Conservation (phyloP, 2,113 vertebrate species). For the Sebastes schlegelii region DNA sequence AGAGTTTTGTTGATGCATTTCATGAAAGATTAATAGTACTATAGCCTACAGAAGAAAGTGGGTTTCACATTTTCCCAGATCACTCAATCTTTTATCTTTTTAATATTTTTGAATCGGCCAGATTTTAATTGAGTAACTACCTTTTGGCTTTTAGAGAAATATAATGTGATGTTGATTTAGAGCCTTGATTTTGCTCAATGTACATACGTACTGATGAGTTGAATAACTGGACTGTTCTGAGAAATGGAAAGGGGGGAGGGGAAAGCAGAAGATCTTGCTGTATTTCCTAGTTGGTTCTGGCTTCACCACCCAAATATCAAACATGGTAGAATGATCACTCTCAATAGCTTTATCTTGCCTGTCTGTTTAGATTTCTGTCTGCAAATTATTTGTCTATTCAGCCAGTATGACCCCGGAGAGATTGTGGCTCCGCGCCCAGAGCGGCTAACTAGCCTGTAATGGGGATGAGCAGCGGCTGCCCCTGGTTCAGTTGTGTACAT, state of each 20-base stretch:
- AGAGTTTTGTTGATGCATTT: not conserved
- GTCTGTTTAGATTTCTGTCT: slow-evolving; percentile 74
- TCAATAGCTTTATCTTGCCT: slow-evolving; percentile 70
- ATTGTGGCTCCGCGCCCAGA: slow-evolving; percentile 52
- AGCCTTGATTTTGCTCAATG: not conserved
- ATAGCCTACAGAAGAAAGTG: not conserved
- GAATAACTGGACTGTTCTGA: not conserved
- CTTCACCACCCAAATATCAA: slow-evolving; percentile 41
- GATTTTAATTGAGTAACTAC: not conserved
- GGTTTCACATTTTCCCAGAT: not conserved
- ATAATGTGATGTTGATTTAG: not conserved
- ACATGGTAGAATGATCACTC: slow-evolving; percentile 64
- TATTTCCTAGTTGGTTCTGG: slow-evolving; percentile 21
- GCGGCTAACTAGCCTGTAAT: slow-evolving; percentile 12
- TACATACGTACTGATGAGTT: not conserved
- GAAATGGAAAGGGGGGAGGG: not conserved
- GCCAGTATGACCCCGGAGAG: slow-evolving; percentile 7
- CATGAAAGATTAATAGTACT: not conserved
- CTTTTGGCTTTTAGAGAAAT: not conserved
- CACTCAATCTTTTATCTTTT: not conserved
- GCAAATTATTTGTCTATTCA: slow-evolving; percentile 55
- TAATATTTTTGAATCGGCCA: not conserved
- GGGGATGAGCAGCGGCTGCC: not conserved
- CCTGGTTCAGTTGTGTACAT: slow-evolving; percentile 3
- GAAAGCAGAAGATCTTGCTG: not conserved